phyloP scores from a whole-genome alignment of 1,140 invertebrate genomes.

The Cherax quadricarinatus region DNA sequence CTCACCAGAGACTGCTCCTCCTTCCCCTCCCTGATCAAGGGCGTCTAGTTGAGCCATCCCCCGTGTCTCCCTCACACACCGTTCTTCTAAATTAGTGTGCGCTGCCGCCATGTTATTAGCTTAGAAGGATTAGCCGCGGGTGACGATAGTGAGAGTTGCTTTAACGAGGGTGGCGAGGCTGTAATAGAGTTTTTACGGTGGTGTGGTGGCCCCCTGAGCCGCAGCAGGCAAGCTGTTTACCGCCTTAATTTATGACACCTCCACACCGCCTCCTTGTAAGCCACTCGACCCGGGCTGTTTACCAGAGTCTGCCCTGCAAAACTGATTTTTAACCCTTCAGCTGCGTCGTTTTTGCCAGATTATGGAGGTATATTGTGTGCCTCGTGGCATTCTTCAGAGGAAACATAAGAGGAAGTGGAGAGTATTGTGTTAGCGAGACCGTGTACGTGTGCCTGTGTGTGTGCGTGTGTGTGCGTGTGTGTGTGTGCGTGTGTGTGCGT shows the following conservation, averaged over 20 bases:
- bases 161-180: conserved; percentile 36
- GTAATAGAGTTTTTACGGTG: conserved; percentile 62
- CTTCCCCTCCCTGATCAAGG: background rate
- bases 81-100: conserved; percentile 28
- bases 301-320: background rate
- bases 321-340: background rate
- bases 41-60: background rate
- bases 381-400: background rate
- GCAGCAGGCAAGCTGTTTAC: conserved; percentile 56
- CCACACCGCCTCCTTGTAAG: conserved; percentile 29
- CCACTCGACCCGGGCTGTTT: background rate
- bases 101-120: conserved; percentile 35
- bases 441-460: background rate
- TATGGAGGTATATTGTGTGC: background rate
- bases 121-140: conserved; percentile 28
- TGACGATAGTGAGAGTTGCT: conserved; percentile 18
- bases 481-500: conserved; percentile 17
- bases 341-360: background rate
- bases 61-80: no score
- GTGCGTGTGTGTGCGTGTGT: background rate
- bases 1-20: background rate
- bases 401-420: background rate
- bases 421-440: background rate
- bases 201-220: conserved; percentile 53
- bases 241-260: conserved; percentile 53